Conservation (phyloP, 2,797 vertebrate genomes). For the Oceanodroma leucorhoa region DNA sequence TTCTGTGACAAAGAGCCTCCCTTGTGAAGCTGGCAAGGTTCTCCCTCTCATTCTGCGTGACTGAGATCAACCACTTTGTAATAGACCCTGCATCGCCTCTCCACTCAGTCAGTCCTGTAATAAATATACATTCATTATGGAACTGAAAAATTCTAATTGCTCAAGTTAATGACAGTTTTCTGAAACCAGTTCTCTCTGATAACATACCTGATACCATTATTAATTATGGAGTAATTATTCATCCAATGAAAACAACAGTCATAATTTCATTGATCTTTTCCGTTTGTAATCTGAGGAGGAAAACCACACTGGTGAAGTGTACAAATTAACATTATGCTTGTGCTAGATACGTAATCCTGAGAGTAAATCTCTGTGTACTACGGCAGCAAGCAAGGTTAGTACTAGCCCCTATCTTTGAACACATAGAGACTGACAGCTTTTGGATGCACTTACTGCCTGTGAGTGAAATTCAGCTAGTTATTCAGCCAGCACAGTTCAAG, state of each 20-base stretch:
- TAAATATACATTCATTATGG: neutral
- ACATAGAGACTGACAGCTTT: neutral
- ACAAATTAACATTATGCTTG: neutral
- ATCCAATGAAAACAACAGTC: neutral
- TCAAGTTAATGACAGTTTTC: slow-evolving; percentile 4
- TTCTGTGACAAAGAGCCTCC: neutral
- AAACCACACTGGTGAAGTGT: neutral
- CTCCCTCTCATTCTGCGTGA: fast-evolving
- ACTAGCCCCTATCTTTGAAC: neutral
- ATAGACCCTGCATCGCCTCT: neutral
- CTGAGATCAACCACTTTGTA: neutral
- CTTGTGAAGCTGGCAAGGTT: neutral
- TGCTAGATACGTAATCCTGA: neutral
- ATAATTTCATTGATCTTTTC: neutral
- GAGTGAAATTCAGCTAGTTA: neutral
- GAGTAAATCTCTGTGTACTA: neutral
- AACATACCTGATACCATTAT: neutral
- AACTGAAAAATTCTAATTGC: neutral
- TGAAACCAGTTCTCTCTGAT: slow-evolving; percentile 1
- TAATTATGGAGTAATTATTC: neutral
- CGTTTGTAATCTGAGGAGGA: neutral
- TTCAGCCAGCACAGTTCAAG: neutral
- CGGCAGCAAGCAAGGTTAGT: neutral
- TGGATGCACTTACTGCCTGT: neutral
- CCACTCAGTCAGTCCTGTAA: neutral